Conservation (phyloP, 2,888 invertebrate species). For the Drosophila macrospina region DNA sequence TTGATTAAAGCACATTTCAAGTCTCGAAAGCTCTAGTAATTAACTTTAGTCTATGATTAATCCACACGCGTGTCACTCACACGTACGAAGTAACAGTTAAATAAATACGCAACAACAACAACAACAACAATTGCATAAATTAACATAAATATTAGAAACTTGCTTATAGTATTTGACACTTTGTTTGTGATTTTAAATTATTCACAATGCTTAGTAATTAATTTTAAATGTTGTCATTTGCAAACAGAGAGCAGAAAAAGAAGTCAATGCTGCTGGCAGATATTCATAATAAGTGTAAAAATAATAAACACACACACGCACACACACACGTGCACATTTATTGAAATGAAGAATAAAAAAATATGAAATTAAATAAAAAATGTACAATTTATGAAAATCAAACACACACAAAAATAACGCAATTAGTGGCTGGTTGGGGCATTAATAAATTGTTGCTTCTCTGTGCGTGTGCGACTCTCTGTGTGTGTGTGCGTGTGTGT, state of each 20-base stretch:
- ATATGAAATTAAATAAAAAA: background rate
- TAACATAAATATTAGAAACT: background rate
- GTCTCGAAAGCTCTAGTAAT: background rate
- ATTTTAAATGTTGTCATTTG: slow-evolving; percentile 9
- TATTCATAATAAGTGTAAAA: slow-evolving; percentile 24
- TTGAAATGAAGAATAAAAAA: background rate
- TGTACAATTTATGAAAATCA: slow-evolving; percentile 71
- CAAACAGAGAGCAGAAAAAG: background rate
- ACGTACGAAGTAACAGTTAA: background rate
- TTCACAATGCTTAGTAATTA: slow-evolving; percentile 9
- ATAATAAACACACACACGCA: slow-evolving; percentile 6
- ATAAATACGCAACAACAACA: background rate
- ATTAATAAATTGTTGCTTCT: slow-evolving; percentile 59
- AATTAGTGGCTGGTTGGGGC: slow-evolving; percentile 62
- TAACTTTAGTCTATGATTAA: too few relatives aligned
- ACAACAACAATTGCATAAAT: background rate
- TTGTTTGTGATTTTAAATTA: slow-evolving; percentile 1
- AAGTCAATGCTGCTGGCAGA: slow-evolving; percentile 3
- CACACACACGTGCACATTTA: slow-evolving; percentile 6
- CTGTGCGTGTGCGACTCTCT: slow-evolving; percentile 4
- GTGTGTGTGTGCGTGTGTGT: slow-evolving; percentile 23
- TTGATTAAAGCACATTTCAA: too few relatives aligned
- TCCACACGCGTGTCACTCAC: background rate
- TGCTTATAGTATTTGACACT: slow-evolving; percentile 9
- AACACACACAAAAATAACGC: slow-evolving; percentile 69